A percentile compares a stretch with the other conserved stretches of the same genome.
phyloP scores from a whole-genome alignment of 2,888 invertebrate species.

The Exephanes ischioxanthus region DNA sequence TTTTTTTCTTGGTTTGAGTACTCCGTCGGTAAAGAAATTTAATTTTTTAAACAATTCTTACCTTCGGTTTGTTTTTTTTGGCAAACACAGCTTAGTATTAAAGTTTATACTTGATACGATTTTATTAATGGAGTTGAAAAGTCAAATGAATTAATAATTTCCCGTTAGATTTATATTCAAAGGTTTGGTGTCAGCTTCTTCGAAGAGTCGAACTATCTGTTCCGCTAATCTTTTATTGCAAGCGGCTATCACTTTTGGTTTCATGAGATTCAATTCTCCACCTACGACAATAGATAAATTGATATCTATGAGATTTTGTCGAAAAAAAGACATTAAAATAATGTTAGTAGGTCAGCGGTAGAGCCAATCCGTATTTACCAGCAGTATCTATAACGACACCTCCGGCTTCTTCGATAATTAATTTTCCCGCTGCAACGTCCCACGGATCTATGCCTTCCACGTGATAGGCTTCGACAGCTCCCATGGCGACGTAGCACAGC shows the following conservation, averaged over 20 bases:
- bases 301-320: neutral
- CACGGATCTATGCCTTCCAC: constrained; percentile 91
- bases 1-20: neutral
- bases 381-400: constrained; percentile 89
- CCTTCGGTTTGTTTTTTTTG: neutral
- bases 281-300: constrained; percentile 77
- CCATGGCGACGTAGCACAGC: constrained; percentile 90
- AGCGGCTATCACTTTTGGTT: constrained; percentile 87
- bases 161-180: constrained; percentile 70
- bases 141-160: constrained; percentile 51
- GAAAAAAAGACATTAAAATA: neutral
- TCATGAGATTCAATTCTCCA: constrained; percentile 86
- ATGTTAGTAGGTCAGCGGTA: neutral
- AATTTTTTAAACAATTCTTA: neutral
- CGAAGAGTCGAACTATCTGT: constrained; percentile 85
- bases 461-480: constrained; percentile 89
- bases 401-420: constrained; percentile 93
- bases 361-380: constrained; percentile 82
- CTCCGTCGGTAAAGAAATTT: neutral
- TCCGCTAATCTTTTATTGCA: constrained; percentile 86
- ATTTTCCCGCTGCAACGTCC: constrained; percentile 91
- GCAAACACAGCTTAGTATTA: neutral
- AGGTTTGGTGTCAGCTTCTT: constrained; percentile 83
- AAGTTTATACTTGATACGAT: neutral
- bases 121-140: neutral